phyloP scores from a whole-genome alignment of 1,140 invertebrate genomes.

The Grapholita molesta region DNA sequence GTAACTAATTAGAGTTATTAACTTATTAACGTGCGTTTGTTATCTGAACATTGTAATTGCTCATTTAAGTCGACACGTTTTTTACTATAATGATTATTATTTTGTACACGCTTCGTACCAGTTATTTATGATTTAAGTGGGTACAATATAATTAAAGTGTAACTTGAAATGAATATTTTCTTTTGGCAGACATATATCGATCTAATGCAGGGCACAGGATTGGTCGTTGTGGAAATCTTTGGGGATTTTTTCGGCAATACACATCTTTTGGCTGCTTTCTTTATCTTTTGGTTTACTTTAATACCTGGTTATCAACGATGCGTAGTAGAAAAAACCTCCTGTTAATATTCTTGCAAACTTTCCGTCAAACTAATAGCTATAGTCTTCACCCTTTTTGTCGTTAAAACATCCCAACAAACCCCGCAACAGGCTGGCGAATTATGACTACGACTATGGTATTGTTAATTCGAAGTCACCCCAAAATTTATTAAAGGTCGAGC shows the following conservation, averaged over 20 bases:
- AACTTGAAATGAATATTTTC: too few species aligned
- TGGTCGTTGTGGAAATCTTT: too few species aligned
- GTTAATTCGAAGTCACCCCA: conserved; percentile 48
- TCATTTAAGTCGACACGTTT: not conserved
- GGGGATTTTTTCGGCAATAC: too few species aligned
- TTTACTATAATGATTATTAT: not conserved
- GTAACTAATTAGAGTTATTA: conserved; percentile 13
- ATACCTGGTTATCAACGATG: too few species aligned
- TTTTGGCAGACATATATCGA: too few species aligned
- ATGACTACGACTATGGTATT: conserved; percentile 46
- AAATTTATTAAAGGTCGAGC: conserved; percentile 38
- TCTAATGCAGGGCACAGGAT: too few species aligned
- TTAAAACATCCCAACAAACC: conserved; percentile 31
- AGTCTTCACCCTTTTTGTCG: conserved; percentile 8
- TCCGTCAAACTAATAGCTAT: not conserved
- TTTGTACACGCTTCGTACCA: not conserved
- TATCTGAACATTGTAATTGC: not conserved
- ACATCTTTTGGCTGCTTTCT: too few species aligned
- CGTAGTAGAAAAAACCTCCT: too few species aligned
- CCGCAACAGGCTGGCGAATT: conserved; percentile 43
- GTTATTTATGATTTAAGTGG: not conserved
- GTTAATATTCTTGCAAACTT: not conserved
- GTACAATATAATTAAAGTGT: not conserved
- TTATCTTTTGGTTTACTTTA: too few species aligned
- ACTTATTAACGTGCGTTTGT: not conserved